phyloP scores from a whole-genome alignment of 2,888 invertebrate species.

The Hypolimnas misippus region DNA sequence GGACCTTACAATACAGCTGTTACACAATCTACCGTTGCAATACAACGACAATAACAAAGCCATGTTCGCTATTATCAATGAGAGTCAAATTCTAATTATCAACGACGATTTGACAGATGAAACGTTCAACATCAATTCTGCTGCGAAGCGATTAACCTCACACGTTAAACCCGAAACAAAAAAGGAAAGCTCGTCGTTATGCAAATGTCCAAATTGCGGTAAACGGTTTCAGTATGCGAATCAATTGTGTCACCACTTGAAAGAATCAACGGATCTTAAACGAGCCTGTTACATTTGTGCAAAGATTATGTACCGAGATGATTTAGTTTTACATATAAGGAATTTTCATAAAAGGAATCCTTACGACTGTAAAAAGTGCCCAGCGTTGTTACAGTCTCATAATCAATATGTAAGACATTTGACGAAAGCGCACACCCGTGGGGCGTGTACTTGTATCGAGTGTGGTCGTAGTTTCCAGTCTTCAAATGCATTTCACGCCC shows the following conservation, averaged over 20 bases:
- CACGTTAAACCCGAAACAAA: slow-evolving; percentile 23
- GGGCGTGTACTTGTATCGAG: slow-evolving; percentile 63
- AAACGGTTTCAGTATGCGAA: slow-evolving; percentile 60
- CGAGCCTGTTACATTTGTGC: slow-evolving; percentile 69
- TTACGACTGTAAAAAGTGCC: slow-evolving; percentile 65
- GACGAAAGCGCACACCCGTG: slow-evolving; percentile 54
- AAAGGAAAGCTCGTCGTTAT: slow-evolving; percentile 29
- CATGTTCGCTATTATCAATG: slow-evolving; percentile 54
- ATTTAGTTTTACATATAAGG: slow-evolving; percentile 58
- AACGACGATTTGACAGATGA: slow-evolving; percentile 39
- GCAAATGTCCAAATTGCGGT: slow-evolving; percentile 63
- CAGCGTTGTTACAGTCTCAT: slow-evolving; percentile 54
- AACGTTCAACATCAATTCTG: slow-evolving; percentile 23
- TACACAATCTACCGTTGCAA: slow-evolving; percentile 52
- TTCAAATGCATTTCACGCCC: slow-evolving; percentile 60
- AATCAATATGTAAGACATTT: slow-evolving; percentile 54
- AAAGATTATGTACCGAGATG: slow-evolving; percentile 59
- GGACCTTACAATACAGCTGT: slow-evolving; percentile 55
- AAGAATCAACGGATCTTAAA: slow-evolving; percentile 61
- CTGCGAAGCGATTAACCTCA: slow-evolving; percentile 28
- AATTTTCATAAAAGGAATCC: slow-evolving; percentile 52
- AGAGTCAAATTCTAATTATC: slow-evolving; percentile 53
- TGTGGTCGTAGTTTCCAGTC: slow-evolving; percentile 66
- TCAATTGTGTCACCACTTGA: slow-evolving; percentile 63
- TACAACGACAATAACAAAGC: slow-evolving; percentile 28